These are phyloP conservation scores for Hemiprocne comata DNA, from an alignment of 2,113 vertebrate genomes.

Conservation along the genomic window DNA sequence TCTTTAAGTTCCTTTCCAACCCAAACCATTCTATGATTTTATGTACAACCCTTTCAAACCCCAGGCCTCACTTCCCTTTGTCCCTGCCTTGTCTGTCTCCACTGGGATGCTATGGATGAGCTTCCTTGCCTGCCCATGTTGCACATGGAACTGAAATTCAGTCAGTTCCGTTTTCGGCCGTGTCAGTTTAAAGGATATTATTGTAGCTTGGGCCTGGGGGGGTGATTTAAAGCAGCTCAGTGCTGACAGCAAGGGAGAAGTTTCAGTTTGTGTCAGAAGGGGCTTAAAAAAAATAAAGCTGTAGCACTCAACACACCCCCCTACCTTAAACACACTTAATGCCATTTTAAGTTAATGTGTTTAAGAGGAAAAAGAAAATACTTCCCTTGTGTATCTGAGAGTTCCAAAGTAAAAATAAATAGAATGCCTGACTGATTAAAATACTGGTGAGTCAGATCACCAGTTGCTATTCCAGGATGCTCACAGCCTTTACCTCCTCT, in stretches of 20 bases:
- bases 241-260: constrained; percentile 19
- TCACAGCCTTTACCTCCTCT: neutral
- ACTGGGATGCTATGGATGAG: neutral
- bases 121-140: neutral
- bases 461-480: constrained; percentile 51
- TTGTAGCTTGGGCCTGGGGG: neutral
- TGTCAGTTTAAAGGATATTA: neutral
- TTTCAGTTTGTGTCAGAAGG: constrained; percentile 50
- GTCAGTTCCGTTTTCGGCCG: neutral
- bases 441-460: constrained; percentile 45
- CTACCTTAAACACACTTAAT: neutral
- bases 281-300: neutral
- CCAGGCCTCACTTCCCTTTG: neutral
- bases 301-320: neutral
- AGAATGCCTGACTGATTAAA: constrained; percentile 60
- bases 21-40: no score
- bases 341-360: neutral
- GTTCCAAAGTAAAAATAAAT: constrained; percentile 46
- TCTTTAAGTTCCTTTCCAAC: no score
- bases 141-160: constrained; percentile 36
- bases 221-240: constrained; percentile 16
- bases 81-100: neutral
- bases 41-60: neutral
- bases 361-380: neutral
- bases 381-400: neutral